Base-by-base conservation (phyloP, 2,113 vertebrate genomes). In the Lontra canadensis region DNA sequence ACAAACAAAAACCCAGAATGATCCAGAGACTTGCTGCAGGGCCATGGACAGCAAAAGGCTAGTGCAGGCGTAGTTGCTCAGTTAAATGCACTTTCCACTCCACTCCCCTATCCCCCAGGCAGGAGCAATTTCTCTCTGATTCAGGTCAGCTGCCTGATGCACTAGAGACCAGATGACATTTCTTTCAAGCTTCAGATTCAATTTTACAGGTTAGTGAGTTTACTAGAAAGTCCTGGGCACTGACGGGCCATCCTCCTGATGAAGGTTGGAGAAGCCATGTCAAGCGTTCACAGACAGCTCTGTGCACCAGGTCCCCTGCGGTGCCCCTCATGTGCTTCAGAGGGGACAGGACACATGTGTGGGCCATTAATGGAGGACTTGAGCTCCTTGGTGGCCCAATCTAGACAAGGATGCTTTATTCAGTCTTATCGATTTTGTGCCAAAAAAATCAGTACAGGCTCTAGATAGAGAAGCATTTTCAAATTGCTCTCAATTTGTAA, bases 361-460 rank as follows among this genome's bases (percentile, higher is more conserved):
- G 26, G 83, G 36, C 63, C 36, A 21, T 44, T 69, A 34, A 39
- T 8, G 12, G 31, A 85, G 71, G 59, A 47, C n/a, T 29, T 34
- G 31, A 59, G n/a, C 78, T 36, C 90, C 63, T 57, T 11, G 4
- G 61, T 73, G 63, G 63, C 49, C 84, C 42, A 59, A 0, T 81
- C 69, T 47, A 95, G 63, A 52, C 90, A 92, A 81, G 91, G 88
- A 88, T 36, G 34, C 94, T 98, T 97, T 97, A 97, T 97, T 97
- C 84, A 93, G 63, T 52, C 79, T 23, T 95, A 98, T 95, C 11
- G 98, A 98, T 98, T 98, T 98, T 98, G 67, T 98, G 97, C 88
- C 98, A 65, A 78, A 96, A 93, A 95, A 87, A 96, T 97, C 97
- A 97, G 92, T 92, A 90, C 36, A 17, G 12, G 65, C 96, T 95